A percentile compares a stretch with the other conserved stretches of the same genome.
phyloP scores from a whole-genome alignment of 2,113 vertebrate species.

The Rhinolophus sinicus region DNA sequence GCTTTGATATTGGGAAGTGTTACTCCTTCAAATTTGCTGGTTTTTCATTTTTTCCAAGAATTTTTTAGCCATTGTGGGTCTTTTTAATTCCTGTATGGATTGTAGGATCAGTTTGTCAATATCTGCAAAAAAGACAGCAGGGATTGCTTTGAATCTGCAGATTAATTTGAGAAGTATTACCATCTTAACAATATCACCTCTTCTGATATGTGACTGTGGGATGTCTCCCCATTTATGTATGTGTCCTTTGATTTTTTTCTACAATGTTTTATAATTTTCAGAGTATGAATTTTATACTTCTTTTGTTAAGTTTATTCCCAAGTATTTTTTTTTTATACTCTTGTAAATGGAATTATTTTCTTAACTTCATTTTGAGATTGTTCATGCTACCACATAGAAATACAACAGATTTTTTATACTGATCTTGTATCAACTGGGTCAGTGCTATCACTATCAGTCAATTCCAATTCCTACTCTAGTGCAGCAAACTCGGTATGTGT shows the following conservation, averaged over 20 bases:
- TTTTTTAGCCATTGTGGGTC: not conserved
- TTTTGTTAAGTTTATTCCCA: not conserved
- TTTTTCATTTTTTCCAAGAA: not conserved
- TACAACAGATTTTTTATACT: not conserved
- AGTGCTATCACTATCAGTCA: not conserved
- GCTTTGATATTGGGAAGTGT: not conserved
- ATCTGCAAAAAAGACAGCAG: not conserved
- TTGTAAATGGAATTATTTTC: not conserved
- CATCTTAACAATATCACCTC: not conserved
- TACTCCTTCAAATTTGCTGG: not conserved
- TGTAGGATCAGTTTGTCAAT: not conserved
- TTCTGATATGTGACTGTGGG: not conserved
- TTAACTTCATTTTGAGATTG: not conserved
- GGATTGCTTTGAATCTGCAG: too few relatives aligned
- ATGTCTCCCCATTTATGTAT: not conserved
- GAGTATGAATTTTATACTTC: not conserved
- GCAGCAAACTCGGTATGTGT: not conserved
- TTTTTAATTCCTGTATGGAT: not conserved
- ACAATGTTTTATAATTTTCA: not conserved
- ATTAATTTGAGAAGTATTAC: not conserved
- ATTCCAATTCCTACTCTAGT: not conserved
- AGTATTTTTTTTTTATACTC: conserved; percentile 14
- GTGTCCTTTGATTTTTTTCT: not conserved
- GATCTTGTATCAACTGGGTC: not conserved
- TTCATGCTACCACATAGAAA: not conserved